Base-by-base conservation (phyloP, 1,140 invertebrate species). In the Pachypeltis micranthus region DNA sequence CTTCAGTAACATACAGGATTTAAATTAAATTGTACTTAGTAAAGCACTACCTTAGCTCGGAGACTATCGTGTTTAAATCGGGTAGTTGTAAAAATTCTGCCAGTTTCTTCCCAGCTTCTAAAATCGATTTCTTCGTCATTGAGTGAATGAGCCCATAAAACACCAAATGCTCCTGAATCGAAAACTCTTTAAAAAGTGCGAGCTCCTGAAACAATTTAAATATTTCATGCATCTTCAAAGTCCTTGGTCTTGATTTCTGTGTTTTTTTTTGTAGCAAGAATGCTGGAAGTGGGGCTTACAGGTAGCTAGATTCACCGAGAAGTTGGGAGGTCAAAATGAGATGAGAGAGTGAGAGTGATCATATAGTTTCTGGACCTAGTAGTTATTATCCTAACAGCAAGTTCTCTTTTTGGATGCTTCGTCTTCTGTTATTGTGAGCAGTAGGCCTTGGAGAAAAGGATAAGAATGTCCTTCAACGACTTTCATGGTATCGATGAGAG, bases 1-100 rank as follows among this genome's bases (percentile, higher is more conserved):
- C 7, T 39, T 39, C 7, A 39, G 31, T 10, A 39, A 7, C 7
- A 16, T 39, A 10, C 31, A 10, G 7, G 31, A 10, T 7, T 10
- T 39, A 39, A 39, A 7, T 39, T 7, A 16, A 16, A 39, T 39
- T 39, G 31, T 39, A 10, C 31, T 39, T 39, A 7, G 16, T 39
- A 10, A 39, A 39, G 16, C 7, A 10, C 68, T 69, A 88, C 69
- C 90, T 93, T 1, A 95, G 75, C 71, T 85, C 85, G 72, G 87
- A 86, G 1, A 95, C 85, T 68, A 85, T 80, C 69, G 84, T 74
- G 62, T 73, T 75, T 29, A 77, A 74, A 1, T 76, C 69, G 4
- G 82, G 82, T 4, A 84, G 69, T 60, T 83, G 76, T 1, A 83
- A 70, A 67, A 74, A 80, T 70, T 91, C 85, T 0, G 95, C 73